These are phyloP conservation scores for Eutolmus rufibarbis DNA, from an alignment of 2,888 invertebrate genomes.

Conservation along the genomic window DNA sequence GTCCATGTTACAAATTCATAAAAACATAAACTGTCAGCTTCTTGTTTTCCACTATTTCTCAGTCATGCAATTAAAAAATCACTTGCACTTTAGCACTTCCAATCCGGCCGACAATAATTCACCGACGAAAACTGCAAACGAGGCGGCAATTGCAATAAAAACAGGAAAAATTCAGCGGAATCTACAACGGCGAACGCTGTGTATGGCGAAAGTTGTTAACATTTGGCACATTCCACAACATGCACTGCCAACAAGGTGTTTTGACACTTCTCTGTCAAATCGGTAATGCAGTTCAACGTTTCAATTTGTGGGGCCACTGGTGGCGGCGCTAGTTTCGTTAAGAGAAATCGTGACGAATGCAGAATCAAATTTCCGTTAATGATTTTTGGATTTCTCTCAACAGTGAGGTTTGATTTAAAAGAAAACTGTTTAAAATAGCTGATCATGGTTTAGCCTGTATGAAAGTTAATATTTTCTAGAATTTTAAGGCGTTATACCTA, in stretches of 20 bases:
- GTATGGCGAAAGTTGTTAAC: neutral
- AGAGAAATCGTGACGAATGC: neutral
- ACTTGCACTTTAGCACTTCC: neutral
- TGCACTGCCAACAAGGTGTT: neutral
- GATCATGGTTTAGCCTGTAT: too few species aligned
- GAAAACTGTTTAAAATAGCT: too few species aligned
- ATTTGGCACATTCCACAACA: constrained; percentile 27
- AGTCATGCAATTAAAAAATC: neutral
- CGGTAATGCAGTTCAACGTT: neutral
- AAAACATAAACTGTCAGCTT: neutral
- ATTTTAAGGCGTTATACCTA: too few species aligned
- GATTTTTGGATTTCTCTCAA: too few species aligned
- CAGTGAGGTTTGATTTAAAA: too few species aligned
- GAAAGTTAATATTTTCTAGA: too few species aligned
- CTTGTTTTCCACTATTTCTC: constrained; percentile 13
- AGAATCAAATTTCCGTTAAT: neutral
- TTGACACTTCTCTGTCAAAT: neutral
- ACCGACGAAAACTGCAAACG: neutral
- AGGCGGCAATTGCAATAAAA: neutral
- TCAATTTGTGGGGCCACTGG: too few species aligned
- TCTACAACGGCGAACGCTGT: neutral
- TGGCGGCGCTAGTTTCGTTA: neutral
- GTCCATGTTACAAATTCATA: constrained; percentile 16
- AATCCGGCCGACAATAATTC: neutral
- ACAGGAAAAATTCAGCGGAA: neutral